A percentile compares a stretch with the other conserved stretches of the same genome.
These are phyloP conservation scores for Anser brachyrhynchus DNA, from an alignment of 2,113 vertebrate genomes.

Conservation along the genomic window DNA sequence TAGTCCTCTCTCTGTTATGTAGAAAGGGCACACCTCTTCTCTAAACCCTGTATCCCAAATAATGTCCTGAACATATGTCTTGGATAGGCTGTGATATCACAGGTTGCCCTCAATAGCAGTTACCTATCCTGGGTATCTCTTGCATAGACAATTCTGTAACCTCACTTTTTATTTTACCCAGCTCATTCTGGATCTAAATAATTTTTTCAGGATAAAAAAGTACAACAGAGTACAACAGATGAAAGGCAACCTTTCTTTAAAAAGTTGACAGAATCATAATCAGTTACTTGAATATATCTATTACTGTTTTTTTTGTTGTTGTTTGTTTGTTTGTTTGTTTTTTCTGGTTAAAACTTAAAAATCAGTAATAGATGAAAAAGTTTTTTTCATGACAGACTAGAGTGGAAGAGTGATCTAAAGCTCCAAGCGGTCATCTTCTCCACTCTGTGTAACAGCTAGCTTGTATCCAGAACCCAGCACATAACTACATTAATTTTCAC, in stretches of 20 bases:
- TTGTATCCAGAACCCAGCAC: neutral
- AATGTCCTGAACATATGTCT: neutral
- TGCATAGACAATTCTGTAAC: neutral
- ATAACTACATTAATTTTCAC: neutral
- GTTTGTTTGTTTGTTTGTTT: too few relatives aligned
- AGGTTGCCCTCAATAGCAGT: neutral
- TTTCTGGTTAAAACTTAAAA: neutral
- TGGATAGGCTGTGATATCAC: neutral
- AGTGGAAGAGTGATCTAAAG: neutral
- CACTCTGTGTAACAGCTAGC: neutral
- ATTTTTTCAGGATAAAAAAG: neutral
- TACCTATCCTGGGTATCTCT: neutral
- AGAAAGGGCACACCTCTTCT: fast-evolving
- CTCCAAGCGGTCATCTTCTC: neutral
- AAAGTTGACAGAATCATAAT: neutral
- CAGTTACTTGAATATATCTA: neutral
- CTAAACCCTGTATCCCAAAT: neutral
- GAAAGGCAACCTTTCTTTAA: neutral
- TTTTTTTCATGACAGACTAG: neutral
- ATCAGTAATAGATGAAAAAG: neutral
- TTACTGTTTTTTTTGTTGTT: neutral
- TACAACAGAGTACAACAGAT: neutral
- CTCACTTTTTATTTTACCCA: neutral
- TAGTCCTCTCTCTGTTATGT: neutral
- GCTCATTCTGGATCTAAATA: neutral